Base-by-base conservation (phyloP, 2,113 vertebrate genomes). In the Pseudois nayaur region DNA sequence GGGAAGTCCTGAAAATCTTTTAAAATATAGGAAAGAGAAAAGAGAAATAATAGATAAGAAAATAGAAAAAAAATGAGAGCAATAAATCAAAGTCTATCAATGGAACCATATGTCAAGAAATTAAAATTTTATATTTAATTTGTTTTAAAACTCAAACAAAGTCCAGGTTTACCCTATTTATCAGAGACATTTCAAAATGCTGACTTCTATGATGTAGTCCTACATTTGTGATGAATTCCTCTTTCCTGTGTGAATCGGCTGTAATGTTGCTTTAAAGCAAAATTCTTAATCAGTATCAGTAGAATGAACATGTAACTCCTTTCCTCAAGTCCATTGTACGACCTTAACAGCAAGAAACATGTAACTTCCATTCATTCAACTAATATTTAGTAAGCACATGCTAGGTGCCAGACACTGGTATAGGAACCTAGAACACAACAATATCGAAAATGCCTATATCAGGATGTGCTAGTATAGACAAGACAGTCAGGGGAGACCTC, bases 101-200 rank as follows among this genome's bases (percentile, higher is more conserved):
- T 36, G 45, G 92, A 85, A 71, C 64, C 50, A 76, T 40, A 36
- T 17, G 48, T 19, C 31, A 96, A 76, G 31, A 62, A 88, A 78
- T 78, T 78, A 78, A 48, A 74, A 54, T 60, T 76, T 50, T 74
- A 62, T 43, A 33, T 95, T 57, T 48, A 89, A 87, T 87, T 27
- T 45, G 74, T 33, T 54, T 82, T 11, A 64, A 71, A 87, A 88
- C 43, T 79, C n/a, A 78, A 91, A 33, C n/a, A 64, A 94, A n/a
- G 19, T 60, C 13, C 19, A 91, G 27, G 4, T 15, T 31, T 52
- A 45, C 0, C 40, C 21, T 57, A 57, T 71, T 62, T 71, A 52
- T 43, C 50, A 91, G 76, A 50, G 6, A 16, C 31, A 52, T 54
- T 88, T 96, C 11, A 82, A 91, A 62, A 82, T 2, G 14, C 43